Conservation (phyloP, 2,888 invertebrate species). For the Sthenelais limicola region DNA sequence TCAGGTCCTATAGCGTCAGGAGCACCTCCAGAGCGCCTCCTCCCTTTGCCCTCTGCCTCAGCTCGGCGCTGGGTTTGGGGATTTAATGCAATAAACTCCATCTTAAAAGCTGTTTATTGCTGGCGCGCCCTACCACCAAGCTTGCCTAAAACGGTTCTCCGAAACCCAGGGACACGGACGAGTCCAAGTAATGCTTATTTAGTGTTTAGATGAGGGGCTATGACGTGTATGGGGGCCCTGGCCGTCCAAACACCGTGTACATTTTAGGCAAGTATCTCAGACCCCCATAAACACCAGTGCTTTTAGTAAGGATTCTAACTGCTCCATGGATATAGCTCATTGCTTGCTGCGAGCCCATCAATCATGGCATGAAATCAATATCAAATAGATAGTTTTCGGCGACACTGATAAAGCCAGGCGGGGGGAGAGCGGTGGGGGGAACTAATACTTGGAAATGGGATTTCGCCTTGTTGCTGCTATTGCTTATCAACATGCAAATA, state of each 20-base stretch:
- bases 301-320: too few species aligned
- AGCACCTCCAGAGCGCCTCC: background rate
- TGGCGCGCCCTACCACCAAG: conserved; percentile 8
- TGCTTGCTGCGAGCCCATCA: conserved; percentile 12
- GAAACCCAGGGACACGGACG: conserved; percentile 1
- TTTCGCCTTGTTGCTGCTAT: background rate
- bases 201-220: background rate
- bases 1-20: background rate
- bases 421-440: background rate
- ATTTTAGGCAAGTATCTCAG: too few species aligned
- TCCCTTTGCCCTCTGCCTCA: background rate
- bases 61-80: conserved; percentile 15
- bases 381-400: conserved; percentile 29
- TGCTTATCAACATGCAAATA: conserved; percentile 17
- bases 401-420: conserved; percentile 14
- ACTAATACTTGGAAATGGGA: background rate
- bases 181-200: conserved; percentile 20
- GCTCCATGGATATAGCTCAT: too few species aligned
- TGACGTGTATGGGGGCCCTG: background rate
- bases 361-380: conserved; percentile 22
- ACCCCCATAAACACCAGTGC: too few species aligned
- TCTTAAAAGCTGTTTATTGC: conserved; percentile 34
- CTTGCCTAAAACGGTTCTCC: conserved; percentile 23
- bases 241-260: too few species aligned
- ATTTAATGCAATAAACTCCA: conserved; percentile 30